Conservation (phyloP, 2,113 vertebrate species). For the Phycodurus eques region DNA sequence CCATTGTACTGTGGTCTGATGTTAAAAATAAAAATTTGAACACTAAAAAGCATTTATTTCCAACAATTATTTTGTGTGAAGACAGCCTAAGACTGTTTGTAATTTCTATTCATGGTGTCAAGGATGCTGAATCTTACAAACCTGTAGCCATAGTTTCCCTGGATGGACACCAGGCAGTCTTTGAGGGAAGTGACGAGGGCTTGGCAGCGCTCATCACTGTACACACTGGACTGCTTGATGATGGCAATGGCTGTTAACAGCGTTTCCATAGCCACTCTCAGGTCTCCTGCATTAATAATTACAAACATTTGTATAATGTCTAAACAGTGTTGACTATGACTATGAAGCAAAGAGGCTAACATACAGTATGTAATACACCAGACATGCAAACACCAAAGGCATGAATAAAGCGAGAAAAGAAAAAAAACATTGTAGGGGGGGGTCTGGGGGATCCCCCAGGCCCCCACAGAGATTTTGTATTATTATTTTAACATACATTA, state of each 20-base stretch:
- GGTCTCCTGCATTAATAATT: conserved; percentile 75
- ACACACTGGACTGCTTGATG: conserved; percentile 93
- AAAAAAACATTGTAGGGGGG: too few relatives aligned
- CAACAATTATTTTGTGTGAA: not conserved
- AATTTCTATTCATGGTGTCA: not conserved
- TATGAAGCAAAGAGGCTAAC: not conserved
- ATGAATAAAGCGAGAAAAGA: too few relatives aligned
- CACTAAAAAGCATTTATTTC: too few relatives aligned
- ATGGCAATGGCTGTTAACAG: conserved; percentile 90
- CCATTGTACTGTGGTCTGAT: too few relatives aligned
- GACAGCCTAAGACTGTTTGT: not conserved
- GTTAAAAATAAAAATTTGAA: too few relatives aligned
- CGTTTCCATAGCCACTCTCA: conserved; percentile 88
- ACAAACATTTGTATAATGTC: not conserved
- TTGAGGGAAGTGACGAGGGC: conserved; percentile 91
- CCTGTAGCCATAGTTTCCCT: conserved; percentile 82
- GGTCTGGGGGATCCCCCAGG: too few relatives aligned
- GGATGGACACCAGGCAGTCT: conserved; percentile 92
- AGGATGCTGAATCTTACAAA: conserved; percentile 28
- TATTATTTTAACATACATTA: too few relatives aligned
- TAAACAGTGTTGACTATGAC: not conserved
- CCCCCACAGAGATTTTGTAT: too few relatives aligned
- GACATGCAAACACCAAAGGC: too few relatives aligned
- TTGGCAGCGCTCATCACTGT: conserved; percentile 85
- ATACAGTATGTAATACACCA: not conserved